phyloP scores from a whole-genome alignment of 2,113 vertebrate genomes.

The Heterocephalus glaber region DNA sequence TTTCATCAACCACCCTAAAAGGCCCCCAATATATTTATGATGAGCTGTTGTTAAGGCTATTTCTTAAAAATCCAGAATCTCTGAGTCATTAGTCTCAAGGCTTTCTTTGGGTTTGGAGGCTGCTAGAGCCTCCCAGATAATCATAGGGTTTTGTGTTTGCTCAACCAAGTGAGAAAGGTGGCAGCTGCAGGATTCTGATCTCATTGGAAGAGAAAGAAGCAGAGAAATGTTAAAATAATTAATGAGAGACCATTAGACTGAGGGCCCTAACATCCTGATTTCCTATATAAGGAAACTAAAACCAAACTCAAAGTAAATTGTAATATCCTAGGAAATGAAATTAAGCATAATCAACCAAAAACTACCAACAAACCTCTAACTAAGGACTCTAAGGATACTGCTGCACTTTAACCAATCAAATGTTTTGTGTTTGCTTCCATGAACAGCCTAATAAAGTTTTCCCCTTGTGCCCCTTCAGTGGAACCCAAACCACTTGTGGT shows the following conservation, averaged over 20 bases:
- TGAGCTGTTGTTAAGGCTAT: neutral
- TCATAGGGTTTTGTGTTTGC: neutral
- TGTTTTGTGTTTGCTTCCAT: neutral
- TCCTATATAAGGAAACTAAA: neutral
- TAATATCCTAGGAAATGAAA: neutral
- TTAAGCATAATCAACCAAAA: neutral
- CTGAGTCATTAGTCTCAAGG: neutral
- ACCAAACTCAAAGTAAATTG: neutral
- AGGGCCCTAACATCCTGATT: neutral
- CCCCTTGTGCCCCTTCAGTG: neutral
- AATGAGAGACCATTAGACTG: neutral
- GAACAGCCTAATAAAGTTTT: neutral
- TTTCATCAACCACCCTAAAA: neutral
- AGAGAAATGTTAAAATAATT: neutral
- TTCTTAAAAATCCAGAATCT: neutral
- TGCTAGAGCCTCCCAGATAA: neutral
- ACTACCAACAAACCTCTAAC: neutral
- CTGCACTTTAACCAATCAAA: neutral
- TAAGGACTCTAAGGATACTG: neutral
- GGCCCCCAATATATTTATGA: neutral
- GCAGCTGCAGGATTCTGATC: neutral
- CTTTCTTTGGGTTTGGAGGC: conserved; percentile 13
- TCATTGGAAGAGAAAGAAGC: neutral
- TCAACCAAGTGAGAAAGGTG: neutral
- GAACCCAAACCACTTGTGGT: neutral